Conservation (phyloP, 1,140 invertebrate genomes). For the Solen grandis region DNA sequence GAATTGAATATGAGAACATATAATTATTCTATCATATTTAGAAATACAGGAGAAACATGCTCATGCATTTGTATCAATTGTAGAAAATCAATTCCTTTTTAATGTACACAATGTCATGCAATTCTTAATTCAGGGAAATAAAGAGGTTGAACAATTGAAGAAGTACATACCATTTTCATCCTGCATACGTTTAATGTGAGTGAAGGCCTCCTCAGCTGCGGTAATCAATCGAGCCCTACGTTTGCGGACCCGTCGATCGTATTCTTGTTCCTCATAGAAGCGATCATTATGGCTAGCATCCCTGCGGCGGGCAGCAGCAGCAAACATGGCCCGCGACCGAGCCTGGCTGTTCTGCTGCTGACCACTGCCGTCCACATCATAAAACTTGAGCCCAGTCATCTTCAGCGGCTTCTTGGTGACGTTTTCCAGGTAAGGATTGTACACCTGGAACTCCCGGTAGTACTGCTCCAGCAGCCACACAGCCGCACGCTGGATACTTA, state of each 20-base stretch:
- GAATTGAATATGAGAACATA: too few relatives aligned
- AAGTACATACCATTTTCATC: slow-evolving; percentile 81
- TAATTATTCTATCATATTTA: too few relatives aligned
- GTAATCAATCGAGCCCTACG: slow-evolving; percentile 92
- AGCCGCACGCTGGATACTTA: slow-evolving; percentile 96
- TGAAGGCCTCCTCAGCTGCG: slow-evolving; percentile 98
- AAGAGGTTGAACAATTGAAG: too few relatives aligned
- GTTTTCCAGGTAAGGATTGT: slow-evolving; percentile 93
- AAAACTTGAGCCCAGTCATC: slow-evolving; percentile 93
- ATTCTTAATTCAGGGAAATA: too few relatives aligned
- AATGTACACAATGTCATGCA: too few relatives aligned
- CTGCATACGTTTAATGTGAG: slow-evolving; percentile 90
- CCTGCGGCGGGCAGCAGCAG: slow-evolving; percentile 83
- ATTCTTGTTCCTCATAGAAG: slow-evolving; percentile 99
- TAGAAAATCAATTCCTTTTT: too few relatives aligned
- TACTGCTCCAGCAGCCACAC: slow-evolving; percentile 97
- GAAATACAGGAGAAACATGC: too few relatives aligned
- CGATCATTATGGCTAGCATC: slow-evolving; percentile 95
- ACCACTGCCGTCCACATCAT: slow-evolving; percentile 92
- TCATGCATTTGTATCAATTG: too few relatives aligned
- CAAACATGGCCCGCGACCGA: slow-evolving; percentile 85
- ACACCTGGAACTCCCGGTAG: slow-evolving; percentile 97
- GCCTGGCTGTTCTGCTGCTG: slow-evolving; percentile 72
- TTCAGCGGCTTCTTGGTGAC: slow-evolving; percentile 71
- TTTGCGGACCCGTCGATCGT: slow-evolving; percentile 95